Evolutionary conservation across 2,888 invertebrate genomes (phyloP).

Genomic region (Athetis lepigone): DNA sequence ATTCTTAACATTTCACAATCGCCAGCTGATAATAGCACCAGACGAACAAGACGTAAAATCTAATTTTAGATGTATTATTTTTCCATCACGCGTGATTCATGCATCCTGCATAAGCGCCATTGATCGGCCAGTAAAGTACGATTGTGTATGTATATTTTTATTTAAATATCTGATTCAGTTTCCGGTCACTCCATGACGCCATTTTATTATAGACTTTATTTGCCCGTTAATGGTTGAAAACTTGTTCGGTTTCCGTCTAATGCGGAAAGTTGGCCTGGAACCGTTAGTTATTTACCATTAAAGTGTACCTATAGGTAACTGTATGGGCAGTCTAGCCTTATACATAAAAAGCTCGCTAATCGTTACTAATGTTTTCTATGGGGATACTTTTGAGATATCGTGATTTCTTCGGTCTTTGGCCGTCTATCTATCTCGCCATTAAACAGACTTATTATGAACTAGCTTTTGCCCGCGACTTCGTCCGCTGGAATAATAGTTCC

Average conservation of each 20-base stretch:
- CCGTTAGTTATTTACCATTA: conserved; percentile 45
- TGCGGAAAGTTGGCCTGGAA: conserved; percentile 19
- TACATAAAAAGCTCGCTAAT: background rate
- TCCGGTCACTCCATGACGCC: conserved; percentile 66
- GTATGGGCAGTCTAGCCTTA: background rate
- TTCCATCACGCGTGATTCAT: conserved; percentile 74
- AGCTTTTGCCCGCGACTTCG: too few relatives aligned
- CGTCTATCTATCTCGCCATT: too few relatives aligned
- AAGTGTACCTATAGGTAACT: conserved; percentile 24
- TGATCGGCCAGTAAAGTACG: conserved; percentile 73
- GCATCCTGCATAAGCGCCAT: conserved; percentile 75
- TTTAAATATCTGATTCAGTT: conserved; percentile 78
- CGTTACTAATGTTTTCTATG: too few relatives aligned
- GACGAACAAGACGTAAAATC: conserved; percentile 24
- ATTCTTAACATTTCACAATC: too few relatives aligned
- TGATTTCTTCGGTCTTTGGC: too few relatives aligned
- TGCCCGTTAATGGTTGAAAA: conserved; percentile 41
- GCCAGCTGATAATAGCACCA: conserved; percentile 17
- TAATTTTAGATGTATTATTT: conserved; percentile 55
- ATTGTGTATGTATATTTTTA: conserved; percentile 50
- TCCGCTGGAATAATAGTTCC: too few relatives aligned
- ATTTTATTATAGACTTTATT: conserved; percentile 49
- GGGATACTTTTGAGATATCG: too few relatives aligned
- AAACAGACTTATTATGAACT: too few relatives aligned
- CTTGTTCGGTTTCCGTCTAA: conserved; percentile 55